Evolutionary conservation across 2,888 invertebrate genomes (phyloP), one percentile per base, ranked within the genome.

Genomic region (Conistra vaccinii): DNA sequence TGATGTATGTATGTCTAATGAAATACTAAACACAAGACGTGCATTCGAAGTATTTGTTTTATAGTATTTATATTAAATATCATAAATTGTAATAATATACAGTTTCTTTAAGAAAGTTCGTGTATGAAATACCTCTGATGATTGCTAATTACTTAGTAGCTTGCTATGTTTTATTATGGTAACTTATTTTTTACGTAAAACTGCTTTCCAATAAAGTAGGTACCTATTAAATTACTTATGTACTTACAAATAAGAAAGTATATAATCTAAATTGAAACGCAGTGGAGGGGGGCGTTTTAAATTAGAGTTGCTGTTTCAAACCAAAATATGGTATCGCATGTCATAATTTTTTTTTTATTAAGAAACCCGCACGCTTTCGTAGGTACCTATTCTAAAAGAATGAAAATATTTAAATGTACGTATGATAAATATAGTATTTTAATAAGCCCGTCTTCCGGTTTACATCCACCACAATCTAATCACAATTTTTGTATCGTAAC

Each of bases 401-500:
- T 48, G 48, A 0, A 45, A 48, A 29, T 58, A 23, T 42, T 39
- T 14, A 17, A 32, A 60, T 29, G 14, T 68, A 23, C 12, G 29
- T 73, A 42, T 4, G n/a, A 53, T 23, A 51, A 51, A 51, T 51
- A 48, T 23, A 23, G 51, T 51, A 53, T n/a, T 53, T n/a, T 12
- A 23, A n/a, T 35, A 26, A 53, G 29, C 29, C 55, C 61, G 61
- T 76, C 29, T 53, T 76, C 60, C 35, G 3, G 20, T 53, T 76
- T 20, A 23, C 26, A 53, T 66, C 26, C 23, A 63, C 9, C 3
- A 48, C n/a, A 2, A 39, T 0, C 45, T 32, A 23, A 20, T 32
- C 39, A 63, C 32, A 26, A 29, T 9, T 17, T 1, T 48, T 35
- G 1, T 17, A 12, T 45, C 9, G 5, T 72, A 26, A 35, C 23